Evolutionary conservation across 1,140 invertebrate species (phyloP).

Genomic region (Lethrus apterus): DNA sequence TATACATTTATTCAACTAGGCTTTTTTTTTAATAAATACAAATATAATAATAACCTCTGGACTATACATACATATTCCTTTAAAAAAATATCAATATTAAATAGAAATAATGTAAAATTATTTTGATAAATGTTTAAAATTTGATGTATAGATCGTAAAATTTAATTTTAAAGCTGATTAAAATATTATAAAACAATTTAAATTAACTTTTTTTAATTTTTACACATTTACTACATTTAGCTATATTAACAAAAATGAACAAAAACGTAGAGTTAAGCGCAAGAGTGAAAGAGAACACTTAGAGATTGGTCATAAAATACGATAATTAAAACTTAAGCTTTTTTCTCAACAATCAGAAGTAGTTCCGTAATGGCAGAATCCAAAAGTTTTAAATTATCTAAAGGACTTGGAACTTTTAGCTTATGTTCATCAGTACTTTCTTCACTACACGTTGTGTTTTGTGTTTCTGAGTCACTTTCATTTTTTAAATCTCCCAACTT

Average conservation of each 20-base stretch:
- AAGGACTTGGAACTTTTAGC: slow-evolving; percentile 16
- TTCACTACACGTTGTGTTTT: slow-evolving; percentile 25
- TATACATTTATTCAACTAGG: too few relatives aligned
- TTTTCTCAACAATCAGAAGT: slow-evolving; percentile 32
- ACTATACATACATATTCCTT: too few relatives aligned
- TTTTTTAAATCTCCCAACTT: slow-evolving; percentile 11
- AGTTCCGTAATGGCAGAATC: slow-evolving; percentile 33
- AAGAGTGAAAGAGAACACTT: slow-evolving; percentile 18
- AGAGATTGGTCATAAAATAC: slow-evolving; percentile 18
- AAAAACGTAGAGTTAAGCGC: neutral
- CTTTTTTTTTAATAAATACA: neutral
- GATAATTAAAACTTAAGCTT: slow-evolving; percentile 22
- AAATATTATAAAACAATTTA: slow-evolving; percentile 5
- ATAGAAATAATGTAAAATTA: slow-evolving; percentile 2
- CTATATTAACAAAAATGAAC: slow-evolving; percentile 1
- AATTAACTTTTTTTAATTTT: slow-evolving; percentile 5
- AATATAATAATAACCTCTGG: neutral
- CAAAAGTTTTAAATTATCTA: slow-evolving; percentile 32
- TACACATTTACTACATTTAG: slow-evolving; percentile 11
- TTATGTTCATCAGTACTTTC: slow-evolving; percentile 27
- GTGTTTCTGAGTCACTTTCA: slow-evolving; percentile 32
- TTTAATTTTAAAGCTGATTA: slow-evolving; percentile 2
- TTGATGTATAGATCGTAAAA: slow-evolving; percentile 1
- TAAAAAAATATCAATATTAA: neutral
- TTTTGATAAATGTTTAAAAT: slow-evolving; percentile 1